Base-by-base conservation (phyloP, 1,140 invertebrate species). In the Contarinia nasturtii region DNA sequence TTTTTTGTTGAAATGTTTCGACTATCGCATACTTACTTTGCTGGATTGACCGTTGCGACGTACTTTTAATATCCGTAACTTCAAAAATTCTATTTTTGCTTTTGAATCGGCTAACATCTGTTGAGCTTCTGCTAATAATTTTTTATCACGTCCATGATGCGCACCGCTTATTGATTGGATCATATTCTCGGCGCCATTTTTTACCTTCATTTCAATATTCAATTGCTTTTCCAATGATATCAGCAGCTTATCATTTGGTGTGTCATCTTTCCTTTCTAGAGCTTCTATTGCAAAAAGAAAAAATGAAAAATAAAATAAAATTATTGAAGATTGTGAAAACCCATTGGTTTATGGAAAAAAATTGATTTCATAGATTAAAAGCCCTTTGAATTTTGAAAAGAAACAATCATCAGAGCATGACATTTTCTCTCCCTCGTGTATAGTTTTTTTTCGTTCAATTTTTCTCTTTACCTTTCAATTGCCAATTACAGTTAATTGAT, bases 151-250 rank as follows among this genome's bases (percentile, higher is more conserved):
- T 15, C 78, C 78, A 51, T 77, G 75, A 54, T 87, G 85, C 55
- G 77, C 81, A 52, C 74, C 76, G 52, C 79, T 86, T 64, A 88
- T 79, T 67, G 87, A 91, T 58, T 91, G 84, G 55, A 97, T 93
- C 90, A 98, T 95, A 59, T 96, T 97, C 69, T 98, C 92, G 34
- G 93, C 91, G 12, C 93, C 94, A 66, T 93, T 87, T 67, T 95
- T 96, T 22, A 96, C 91, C 73, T 97, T 97, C 52, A 83, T 73
- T 73, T 97, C 92, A 61, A 96, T 96, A 61, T 92, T 90, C 38
- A 96, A 74, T 67, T 96, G 92, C 64, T 93, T 94, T 68, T 95
- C 86, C 54, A 96, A 72, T 44, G 83, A 88, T 46, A 80, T 74
- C 42, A 88, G 71, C 49, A 82, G 71, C 50, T 80, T 74, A 61